Conservation (phyloP, 2,113 vertebrate species). For the Thymallus thymallus region DNA sequence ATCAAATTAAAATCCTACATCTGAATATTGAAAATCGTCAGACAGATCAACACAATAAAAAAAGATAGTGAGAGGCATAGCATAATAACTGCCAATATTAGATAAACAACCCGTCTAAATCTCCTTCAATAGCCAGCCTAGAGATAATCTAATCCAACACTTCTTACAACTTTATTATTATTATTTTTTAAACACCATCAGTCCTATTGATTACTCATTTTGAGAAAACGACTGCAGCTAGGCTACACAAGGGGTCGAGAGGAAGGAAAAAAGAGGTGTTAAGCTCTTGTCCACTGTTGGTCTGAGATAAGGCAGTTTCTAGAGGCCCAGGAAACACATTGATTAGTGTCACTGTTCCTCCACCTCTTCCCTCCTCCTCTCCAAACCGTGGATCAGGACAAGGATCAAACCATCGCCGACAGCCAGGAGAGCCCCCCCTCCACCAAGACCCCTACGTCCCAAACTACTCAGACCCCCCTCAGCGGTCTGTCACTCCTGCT, state of each 20-base stretch:
- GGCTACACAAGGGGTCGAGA: background rate
- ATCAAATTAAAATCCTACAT: too few relatives aligned
- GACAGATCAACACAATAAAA: background rate
- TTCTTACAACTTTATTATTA: background rate
- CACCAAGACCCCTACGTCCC: background rate
- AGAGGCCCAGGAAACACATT: background rate
- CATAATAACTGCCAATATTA: background rate
- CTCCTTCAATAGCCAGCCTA: background rate
- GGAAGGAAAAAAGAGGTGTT: background rate
- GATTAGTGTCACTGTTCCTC: background rate
- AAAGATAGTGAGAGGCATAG: background rate
- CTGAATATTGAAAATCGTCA: background rate
- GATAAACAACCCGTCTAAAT: too few relatives aligned
- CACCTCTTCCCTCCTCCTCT: too few relatives aligned
- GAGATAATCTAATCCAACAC: slow-evolving; percentile 12
- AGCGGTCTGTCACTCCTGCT: too few relatives aligned
- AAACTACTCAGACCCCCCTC: background rate
- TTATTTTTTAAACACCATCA: background rate
- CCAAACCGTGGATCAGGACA: background rate
- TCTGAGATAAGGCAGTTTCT: slow-evolving; percentile 13
- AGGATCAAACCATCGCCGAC: background rate
- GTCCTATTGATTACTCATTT: slow-evolving; percentile 11
- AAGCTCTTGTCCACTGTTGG: slow-evolving; percentile 1
- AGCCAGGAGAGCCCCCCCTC: too few relatives aligned
- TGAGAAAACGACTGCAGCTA: slow-evolving; percentile 6